Conservation (phyloP, 2,113 vertebrate species). For the Otocyon megalotis region DNA sequence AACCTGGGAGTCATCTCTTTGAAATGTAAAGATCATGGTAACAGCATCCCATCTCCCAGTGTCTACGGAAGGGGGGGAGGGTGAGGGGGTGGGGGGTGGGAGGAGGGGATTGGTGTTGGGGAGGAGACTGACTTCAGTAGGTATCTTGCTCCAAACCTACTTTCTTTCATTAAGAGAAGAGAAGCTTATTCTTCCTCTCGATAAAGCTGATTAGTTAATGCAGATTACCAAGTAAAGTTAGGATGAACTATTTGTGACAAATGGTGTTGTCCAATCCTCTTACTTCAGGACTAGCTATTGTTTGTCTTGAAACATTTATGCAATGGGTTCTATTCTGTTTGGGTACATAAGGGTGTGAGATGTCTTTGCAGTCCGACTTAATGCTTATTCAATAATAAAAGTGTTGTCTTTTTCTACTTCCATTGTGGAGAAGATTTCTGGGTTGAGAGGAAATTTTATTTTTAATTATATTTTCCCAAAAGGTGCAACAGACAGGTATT, state of each 20-base stretch:
- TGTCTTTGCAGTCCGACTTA: not conserved
- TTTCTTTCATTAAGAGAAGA: not conserved
- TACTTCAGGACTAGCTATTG: not conserved
- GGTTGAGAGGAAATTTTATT: not conserved
- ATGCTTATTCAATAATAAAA: not conserved
- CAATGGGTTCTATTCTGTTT: not conserved
- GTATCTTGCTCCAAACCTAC: not conserved
- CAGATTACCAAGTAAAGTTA: not conserved
- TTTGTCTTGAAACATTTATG: not conserved
- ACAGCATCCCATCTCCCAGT: not conserved
- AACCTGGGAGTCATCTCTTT: not conserved
- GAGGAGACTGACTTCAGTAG: not conserved
- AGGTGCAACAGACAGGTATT: not conserved
- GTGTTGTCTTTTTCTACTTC: not conserved
- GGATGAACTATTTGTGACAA: not conserved
- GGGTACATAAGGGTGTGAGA: not conserved
- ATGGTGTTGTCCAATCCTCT: not conserved
- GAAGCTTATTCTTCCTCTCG: not conserved
- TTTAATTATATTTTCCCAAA: not conserved
- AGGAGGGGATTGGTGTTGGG: too few relatives aligned
- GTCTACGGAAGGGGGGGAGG: not conserved
- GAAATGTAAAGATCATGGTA: not conserved
- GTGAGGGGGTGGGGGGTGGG: too few relatives aligned
- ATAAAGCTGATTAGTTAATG: not conserved
- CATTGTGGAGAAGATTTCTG: not conserved